phyloP scores from a whole-genome alignment of 2,888 invertebrate genomes.

The Orthonevra nobilis region DNA sequence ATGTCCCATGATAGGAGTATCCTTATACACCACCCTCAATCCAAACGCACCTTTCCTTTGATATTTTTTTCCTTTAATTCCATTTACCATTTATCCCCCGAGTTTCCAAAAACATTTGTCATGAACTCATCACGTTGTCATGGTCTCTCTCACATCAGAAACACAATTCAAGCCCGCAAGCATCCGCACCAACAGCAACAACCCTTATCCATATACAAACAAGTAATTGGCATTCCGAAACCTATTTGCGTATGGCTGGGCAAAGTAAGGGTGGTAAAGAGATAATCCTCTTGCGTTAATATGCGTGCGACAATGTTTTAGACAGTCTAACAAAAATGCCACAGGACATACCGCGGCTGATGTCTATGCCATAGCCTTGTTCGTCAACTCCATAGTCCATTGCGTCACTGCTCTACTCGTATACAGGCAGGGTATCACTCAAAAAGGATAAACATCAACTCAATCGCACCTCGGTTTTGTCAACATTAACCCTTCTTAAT shows the following conservation, averaged over 20 bases:
- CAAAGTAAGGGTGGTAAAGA: constrained; percentile 18
- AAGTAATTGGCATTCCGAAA: constrained; percentile 26
- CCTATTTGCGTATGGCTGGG: constrained; percentile 23
- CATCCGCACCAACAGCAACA: not conserved
- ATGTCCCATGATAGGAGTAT: too few species aligned
- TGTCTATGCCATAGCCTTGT: constrained; percentile 18
- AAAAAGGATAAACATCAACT: constrained; percentile 25
- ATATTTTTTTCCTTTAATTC: too few species aligned
- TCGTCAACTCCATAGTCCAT: constrained; percentile 5
- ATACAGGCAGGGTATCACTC: not conserved
- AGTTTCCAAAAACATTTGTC: not conserved
- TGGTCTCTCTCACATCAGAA: constrained; percentile 32
- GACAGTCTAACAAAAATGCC: constrained; percentile 77
- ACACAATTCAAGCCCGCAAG: not conserved
- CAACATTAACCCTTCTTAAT: constrained; percentile 53
- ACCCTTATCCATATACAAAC: constrained; percentile 12
- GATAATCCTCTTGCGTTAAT: constrained; percentile 72
- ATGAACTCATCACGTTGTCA: constrained; percentile 28
- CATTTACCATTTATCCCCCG: not conserved
- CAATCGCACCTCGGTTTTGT: constrained; percentile 18
- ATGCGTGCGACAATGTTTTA: constrained; percentile 75
- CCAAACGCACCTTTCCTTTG: too few species aligned
- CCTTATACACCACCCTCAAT: too few species aligned
- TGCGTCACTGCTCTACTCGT: not conserved
- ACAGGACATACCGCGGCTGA: constrained; percentile 69